A percentile compares a stretch with the other conserved stretches of the same genome.
Evolutionary conservation across 2,113 vertebrate genomes (phyloP).

Genomic region (Phalacrocorax pelagicus): DNA sequence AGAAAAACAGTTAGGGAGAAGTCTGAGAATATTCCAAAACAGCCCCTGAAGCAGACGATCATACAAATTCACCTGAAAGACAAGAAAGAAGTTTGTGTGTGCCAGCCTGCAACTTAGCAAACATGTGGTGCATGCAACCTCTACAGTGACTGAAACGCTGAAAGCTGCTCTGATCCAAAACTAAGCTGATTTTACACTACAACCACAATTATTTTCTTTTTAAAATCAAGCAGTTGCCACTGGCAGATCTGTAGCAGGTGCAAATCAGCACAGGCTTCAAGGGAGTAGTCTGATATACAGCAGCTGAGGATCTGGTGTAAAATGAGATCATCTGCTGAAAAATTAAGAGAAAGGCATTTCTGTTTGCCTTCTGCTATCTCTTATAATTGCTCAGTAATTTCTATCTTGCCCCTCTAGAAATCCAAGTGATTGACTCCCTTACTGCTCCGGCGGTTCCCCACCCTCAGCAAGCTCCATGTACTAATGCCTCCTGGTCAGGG

Average conservation of each 20-base stretch:
- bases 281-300: constrained; percentile 17
- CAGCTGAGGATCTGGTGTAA: constrained; percentile 38
- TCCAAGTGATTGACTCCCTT: background rate
- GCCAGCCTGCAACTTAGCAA: constrained; percentile 25
- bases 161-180: constrained; percentile 69
- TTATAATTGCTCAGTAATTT: background rate
- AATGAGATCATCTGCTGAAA: constrained; percentile 49
- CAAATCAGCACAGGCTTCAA: constrained; percentile 43
- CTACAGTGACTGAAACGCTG: constrained; percentile 49
- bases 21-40: constrained; percentile 2
- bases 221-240: constrained; percentile 13
- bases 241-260: constrained; percentile 43
- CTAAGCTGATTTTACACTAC: constrained; percentile 68
- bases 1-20: constrained; percentile 53
- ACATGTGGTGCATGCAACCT: constrained; percentile 20
- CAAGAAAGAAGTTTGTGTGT: background rate
- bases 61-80: constrained; percentile 39
- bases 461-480: background rate
- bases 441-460: background rate
- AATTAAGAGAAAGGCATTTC: constrained; percentile 22
- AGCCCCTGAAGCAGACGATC: constrained; percentile 12
- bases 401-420: background rate
- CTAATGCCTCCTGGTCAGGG: background rate
- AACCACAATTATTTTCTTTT: constrained; percentile 55
- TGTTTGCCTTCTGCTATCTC: constrained; percentile 31